These are phyloP conservation scores for Bujurquina vittata DNA, from an alignment of 2,113 vertebrate genomes.

Conservation along the genomic window DNA sequence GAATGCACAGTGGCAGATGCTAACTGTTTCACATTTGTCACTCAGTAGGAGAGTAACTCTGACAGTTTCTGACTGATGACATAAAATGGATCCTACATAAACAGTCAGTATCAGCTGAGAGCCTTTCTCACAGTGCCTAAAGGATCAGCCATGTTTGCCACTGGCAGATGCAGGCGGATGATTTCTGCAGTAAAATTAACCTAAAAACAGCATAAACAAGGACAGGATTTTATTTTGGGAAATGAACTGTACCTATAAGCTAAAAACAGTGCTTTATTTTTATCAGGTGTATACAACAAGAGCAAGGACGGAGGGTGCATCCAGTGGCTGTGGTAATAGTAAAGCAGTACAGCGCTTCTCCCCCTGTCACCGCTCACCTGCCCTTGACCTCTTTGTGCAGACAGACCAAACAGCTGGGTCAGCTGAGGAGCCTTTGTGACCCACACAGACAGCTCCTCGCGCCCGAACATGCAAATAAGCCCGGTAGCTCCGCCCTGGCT, in stretches of 20 bases:
- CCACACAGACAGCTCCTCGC: constrained; percentile 59
- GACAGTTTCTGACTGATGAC: background rate
- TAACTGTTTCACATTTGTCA: background rate
- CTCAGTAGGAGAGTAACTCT: background rate
- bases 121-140: background rate
- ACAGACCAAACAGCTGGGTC: constrained; percentile 49
- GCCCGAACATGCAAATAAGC: constrained; percentile 67
- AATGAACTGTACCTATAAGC: background rate
- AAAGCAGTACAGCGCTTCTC: constrained; percentile 26
- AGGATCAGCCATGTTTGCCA: background rate
- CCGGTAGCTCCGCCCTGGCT: constrained; percentile 43
- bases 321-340: constrained; percentile 30
- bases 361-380: constrained; percentile 52
- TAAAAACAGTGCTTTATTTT: constrained; percentile 32
- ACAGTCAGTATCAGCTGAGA: background rate
- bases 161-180: background rate
- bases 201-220: background rate
- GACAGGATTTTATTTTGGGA: background rate
- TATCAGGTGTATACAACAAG: background rate
- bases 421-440: constrained; percentile 51
- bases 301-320: constrained; percentile 26
- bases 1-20: background rate
- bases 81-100: background rate
- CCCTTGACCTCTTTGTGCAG: constrained; percentile 61
- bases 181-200: background rate